A percentile compares a stretch with the other conserved stretches of the same genome.
Conservation (phyloP, 1,140 invertebrate genomes). For the Drosophila mayri region DNA sequence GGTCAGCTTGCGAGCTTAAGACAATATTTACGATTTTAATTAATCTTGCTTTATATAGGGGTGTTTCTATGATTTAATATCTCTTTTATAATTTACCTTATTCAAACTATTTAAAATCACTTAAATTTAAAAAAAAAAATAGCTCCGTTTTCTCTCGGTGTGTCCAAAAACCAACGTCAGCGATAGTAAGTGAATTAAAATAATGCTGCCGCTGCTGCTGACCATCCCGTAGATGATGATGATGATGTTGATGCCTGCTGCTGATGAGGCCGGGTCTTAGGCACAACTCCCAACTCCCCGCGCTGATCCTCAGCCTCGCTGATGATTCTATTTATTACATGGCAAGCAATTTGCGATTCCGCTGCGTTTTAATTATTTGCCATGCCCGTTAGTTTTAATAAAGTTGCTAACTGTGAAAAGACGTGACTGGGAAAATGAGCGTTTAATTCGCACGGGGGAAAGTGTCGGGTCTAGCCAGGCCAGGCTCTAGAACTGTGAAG, state of each 20-base stretch:
- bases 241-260: slow-evolving; percentile 23
- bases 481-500: background rate
- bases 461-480: slow-evolving; percentile 57
- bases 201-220: slow-evolving; percentile 57
- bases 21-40: background rate
- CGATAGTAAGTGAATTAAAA: slow-evolving; percentile 79
- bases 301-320: slow-evolving; percentile 35
- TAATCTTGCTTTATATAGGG: background rate
- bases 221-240: slow-evolving; percentile 6
- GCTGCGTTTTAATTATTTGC: slow-evolving; percentile 80
- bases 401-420: slow-evolving; percentile 82
- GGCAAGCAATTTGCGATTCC: slow-evolving; percentile 73
- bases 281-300: slow-evolving; percentile 14
- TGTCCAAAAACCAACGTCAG: slow-evolving; percentile 58
- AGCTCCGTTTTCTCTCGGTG: background rate
- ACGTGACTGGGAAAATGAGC: slow-evolving; percentile 77
- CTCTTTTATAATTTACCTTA: background rate
- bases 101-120: background rate
- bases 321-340: slow-evolving; percentile 83
- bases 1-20: background rate
- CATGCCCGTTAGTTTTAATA: slow-evolving; percentile 81
- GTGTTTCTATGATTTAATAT: background rate
- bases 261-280: slow-evolving; percentile 29
- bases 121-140: no score
- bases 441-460: slow-evolving; percentile 75